Evolutionary conservation across 1,140 invertebrate genomes (phyloP).

Genomic region (Drosophila oshimai): DNA sequence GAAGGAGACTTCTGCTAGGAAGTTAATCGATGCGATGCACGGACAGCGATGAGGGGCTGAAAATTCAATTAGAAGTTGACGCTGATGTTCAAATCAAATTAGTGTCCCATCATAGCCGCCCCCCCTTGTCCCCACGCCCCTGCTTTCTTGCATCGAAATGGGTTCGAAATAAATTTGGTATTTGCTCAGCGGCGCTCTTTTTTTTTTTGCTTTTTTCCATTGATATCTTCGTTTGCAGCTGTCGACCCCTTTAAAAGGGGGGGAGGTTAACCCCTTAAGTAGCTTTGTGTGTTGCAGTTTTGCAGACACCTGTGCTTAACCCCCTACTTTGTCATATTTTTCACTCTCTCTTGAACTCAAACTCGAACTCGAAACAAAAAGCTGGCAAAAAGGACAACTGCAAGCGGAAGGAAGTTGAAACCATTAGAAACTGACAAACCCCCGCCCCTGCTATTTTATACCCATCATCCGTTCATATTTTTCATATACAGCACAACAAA

Average conservation of each 20-base stretch:
- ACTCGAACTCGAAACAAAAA: constrained; percentile 20
- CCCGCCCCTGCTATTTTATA: background rate
- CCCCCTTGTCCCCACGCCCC: background rate
- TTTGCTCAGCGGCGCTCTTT: constrained; percentile 19
- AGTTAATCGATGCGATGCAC: constrained; percentile 65
- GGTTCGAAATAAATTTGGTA: background rate
- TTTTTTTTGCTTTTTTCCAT: background rate
- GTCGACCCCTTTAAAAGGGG: constrained; percentile 4
- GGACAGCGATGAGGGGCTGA: constrained; percentile 42
- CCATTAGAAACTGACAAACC: constrained; percentile 74
- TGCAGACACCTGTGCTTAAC: constrained; percentile 8
- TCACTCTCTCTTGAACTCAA: too few relatives aligned
- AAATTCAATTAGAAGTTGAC: constrained; percentile 68
- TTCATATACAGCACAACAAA: constrained; percentile 42
- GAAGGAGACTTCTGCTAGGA: constrained; percentile 27
- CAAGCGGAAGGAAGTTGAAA: constrained; percentile 76
- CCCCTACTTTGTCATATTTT: constrained; percentile 1
- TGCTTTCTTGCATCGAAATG: constrained; percentile 25
- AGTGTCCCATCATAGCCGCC: constrained; percentile 11
- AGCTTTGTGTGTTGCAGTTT: constrained; percentile 45
- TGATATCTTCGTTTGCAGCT: background rate
- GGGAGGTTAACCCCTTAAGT: constrained; percentile 44
- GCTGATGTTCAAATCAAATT: constrained; percentile 68
- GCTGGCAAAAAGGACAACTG: constrained; percentile 46
- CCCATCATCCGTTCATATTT: constrained; percentile 43